A percentile compares a stretch with the other conserved stretches of the same genome.
These are phyloP conservation scores for Montifringilla adamsi DNA, from an alignment of 2,113 vertebrate genomes.

Conservation along the genomic window DNA sequence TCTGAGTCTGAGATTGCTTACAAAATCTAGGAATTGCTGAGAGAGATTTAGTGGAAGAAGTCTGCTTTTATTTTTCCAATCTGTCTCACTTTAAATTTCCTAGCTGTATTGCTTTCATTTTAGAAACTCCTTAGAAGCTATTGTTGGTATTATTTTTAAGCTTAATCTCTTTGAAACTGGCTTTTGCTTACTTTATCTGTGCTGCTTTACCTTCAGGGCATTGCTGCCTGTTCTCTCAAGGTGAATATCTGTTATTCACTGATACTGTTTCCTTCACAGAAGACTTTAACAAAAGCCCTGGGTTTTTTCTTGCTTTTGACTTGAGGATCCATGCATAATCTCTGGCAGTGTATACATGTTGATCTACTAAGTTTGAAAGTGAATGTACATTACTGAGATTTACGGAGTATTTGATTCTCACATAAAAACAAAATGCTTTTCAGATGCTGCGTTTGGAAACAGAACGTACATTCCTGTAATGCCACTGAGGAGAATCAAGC, in stretches of 20 bases:
- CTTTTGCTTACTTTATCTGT: not conserved
- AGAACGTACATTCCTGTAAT: not conserved
- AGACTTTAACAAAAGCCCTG: not conserved
- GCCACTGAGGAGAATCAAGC: not conserved
- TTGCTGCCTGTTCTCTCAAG: not conserved
- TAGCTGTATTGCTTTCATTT: not conserved
- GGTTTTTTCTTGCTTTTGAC: not conserved
- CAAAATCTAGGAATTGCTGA: not conserved
- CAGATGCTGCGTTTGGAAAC: not conserved
- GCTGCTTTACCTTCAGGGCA: not conserved
- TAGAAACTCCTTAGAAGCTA: not conserved
- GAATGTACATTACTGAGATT: not conserved
- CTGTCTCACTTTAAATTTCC: not conserved
- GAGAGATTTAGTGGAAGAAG: not conserved
- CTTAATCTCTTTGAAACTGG: not conserved
- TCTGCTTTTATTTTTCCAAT: not conserved
- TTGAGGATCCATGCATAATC: not conserved
- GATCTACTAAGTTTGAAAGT: not conserved
- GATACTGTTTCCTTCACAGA: not conserved
- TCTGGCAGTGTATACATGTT: not conserved
- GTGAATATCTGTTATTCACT: not conserved
- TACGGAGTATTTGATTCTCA: not conserved
- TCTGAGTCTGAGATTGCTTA: fast-evolving
- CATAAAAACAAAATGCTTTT: not conserved
- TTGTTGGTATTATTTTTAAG: not conserved